A percentile compares a stretch with the other conserved stretches of the same genome.
These are phyloP conservation scores for Noctilio leporinus DNA, from an alignment of 2,113 vertebrate species.

Conservation along the genomic window DNA sequence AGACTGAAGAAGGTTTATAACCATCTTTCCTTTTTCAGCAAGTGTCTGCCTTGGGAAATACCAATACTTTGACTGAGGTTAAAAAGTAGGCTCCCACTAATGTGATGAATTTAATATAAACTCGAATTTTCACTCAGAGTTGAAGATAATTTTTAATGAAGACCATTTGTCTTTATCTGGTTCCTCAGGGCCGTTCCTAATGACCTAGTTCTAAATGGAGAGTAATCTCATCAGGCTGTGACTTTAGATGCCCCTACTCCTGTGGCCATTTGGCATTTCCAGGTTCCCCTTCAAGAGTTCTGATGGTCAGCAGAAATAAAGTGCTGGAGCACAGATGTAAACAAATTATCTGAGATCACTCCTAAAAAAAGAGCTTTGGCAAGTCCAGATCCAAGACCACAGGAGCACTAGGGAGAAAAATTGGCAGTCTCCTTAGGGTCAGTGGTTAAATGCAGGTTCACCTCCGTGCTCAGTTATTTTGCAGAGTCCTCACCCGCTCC, in stretches of 20 bases:
- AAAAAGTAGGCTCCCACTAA: conserved; percentile 2
- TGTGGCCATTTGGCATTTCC: neutral
- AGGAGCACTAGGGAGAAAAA: neutral
- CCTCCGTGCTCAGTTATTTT: neutral
- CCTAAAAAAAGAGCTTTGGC: neutral
- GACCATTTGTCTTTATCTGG: conserved; percentile 22
- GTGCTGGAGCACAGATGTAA: neutral
- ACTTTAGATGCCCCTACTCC: neutral
- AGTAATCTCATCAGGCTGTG: neutral
- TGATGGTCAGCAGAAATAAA: neutral
- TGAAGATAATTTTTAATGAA: conserved; percentile 53
- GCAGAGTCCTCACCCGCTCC: neutral
- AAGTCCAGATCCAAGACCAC: neutral
- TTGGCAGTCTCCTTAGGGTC: neutral
- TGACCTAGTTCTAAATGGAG: neutral
- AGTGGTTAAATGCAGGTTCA: neutral
- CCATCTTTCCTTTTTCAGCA: neutral
- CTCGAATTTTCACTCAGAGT: neutral
- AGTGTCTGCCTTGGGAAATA: conserved; percentile 11
- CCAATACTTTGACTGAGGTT: neutral
- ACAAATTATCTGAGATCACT: neutral
- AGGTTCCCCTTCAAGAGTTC: neutral
- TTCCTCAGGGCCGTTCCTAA: conserved; percentile 24
- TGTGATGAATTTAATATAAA: conserved; percentile 45
- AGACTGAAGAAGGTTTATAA: neutral